phyloP scores from a whole-genome alignment of 2,113 vertebrate species.

The Coturnix japonica region DNA sequence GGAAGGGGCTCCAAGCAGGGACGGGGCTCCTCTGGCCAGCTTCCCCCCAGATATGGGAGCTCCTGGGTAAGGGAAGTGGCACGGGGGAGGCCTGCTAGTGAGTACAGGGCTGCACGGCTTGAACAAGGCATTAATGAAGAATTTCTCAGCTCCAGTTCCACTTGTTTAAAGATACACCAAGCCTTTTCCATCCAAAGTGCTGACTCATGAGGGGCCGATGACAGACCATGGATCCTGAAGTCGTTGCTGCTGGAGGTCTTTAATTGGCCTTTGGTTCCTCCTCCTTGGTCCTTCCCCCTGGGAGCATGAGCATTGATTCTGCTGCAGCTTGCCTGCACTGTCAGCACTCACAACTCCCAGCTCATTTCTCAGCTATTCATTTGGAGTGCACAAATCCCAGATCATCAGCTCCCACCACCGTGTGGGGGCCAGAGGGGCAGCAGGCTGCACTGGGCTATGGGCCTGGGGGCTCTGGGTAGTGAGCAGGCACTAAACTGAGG shows the following conservation, averaged over 20 bases:
- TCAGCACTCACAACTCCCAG: background rate
- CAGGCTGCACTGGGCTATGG: background rate
- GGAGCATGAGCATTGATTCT: background rate
- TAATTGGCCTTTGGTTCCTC: background rate
- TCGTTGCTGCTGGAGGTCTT: background rate
- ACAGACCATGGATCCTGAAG: background rate
- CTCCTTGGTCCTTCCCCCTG: rapidly evolving
- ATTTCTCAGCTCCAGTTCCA: rapidly evolving
- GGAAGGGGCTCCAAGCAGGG: background rate
- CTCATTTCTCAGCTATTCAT: background rate
- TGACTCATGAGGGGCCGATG: background rate
- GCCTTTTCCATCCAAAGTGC: rapidly evolving
- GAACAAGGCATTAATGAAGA: background rate
- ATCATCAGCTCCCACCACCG: rapidly evolving
- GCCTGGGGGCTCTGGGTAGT: background rate
- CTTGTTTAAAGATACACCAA: rapidly evolving
- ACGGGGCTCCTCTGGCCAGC: rapidly evolving
- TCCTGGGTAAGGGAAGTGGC: rapidly evolving
- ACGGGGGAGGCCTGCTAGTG: rapidly evolving
- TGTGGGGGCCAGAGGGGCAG: background rate
- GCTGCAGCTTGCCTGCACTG: background rate
- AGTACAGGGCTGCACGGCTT: rapidly evolving
- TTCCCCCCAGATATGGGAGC: rapidly evolving
- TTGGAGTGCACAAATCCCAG: background rate
- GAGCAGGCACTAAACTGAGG: background rate